phyloP scores from a whole-genome alignment of 23 tunicate genomes.

The Ascidia mentula region DNA sequence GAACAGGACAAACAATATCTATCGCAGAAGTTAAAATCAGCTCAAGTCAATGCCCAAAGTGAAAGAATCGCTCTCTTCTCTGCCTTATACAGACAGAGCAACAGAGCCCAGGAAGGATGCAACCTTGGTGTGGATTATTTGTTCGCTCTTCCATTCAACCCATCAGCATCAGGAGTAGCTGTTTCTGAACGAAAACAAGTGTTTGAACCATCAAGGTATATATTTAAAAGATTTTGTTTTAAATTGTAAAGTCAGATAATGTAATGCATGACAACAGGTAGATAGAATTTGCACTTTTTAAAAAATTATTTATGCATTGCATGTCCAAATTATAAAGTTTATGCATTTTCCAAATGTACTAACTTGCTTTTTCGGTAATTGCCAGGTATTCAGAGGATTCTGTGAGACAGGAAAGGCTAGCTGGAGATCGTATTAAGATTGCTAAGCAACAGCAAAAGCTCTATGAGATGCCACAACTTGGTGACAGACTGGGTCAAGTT shows the following conservation, averaged over 20 bases:
- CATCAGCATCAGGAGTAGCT: conserved; percentile 29
- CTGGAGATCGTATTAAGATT: conserved; percentile 29
- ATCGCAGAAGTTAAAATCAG: conserved; percentile 20
- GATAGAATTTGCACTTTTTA: no score
- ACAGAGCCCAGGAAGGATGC: conserved; percentile 43
- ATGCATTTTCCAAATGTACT: no score
- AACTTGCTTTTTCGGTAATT: no score
- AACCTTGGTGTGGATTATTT: conserved; percentile 7
- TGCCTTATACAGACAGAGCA: conserved; percentile 61
- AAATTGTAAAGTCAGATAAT: no score
- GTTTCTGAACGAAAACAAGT: conserved; percentile 69
- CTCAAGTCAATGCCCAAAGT: background rate
- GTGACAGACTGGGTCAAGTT: conserved; percentile 36
- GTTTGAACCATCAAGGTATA: conserved; percentile 61
- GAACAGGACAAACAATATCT: conserved; percentile 52
- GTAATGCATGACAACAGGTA: no score
- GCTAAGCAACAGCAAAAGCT: conserved; percentile 20
- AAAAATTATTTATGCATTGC: background rate
- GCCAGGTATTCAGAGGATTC: conserved; percentile 49
- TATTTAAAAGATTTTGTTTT: no score
- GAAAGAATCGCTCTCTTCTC: conserved; percentile 37
- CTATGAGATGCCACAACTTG: conserved; percentile 21
- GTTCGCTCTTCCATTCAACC: conserved; percentile 25
- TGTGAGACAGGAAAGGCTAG: conserved; percentile 52
- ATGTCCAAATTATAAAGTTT: background rate